Conservation (phyloP, 2,888 invertebrate species). For the Drosophila nigritarsus region DNA sequence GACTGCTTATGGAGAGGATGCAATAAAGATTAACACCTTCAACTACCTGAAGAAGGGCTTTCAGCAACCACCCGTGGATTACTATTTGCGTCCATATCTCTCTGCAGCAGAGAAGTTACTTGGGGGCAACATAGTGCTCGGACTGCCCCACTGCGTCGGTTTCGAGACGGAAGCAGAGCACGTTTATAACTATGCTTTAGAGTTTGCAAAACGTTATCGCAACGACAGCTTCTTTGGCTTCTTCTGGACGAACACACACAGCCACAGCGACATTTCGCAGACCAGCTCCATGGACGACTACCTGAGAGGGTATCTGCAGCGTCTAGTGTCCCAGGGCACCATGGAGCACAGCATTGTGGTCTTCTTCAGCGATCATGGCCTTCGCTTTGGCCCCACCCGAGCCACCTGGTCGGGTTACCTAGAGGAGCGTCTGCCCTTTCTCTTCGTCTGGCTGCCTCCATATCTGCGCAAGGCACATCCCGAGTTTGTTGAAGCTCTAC, state of each 20-base stretch:
- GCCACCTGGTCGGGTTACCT: constrained; percentile 90
- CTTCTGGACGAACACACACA: constrained; percentile 92
- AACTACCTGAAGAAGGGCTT: constrained; percentile 91
- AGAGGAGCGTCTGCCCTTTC: constrained; percentile 91
- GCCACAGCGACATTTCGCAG: constrained; percentile 89
- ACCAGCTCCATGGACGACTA: constrained; percentile 89
- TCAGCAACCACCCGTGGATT: constrained; percentile 90
- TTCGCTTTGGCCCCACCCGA: constrained; percentile 90
- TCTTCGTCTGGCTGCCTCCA: constrained; percentile 89
- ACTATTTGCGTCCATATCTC: constrained; percentile 91
- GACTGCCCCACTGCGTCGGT: constrained; percentile 87
- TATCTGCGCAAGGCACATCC: constrained; percentile 87
- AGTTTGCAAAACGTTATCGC: constrained; percentile 88
- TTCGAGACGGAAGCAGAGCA: constrained; percentile 89
- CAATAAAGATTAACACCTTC: constrained; percentile 88
- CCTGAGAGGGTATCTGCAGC: constrained; percentile 87
- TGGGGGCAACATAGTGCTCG: constrained; percentile 85
- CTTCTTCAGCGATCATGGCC: constrained; percentile 92
- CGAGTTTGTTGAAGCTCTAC: constrained; percentile 86
- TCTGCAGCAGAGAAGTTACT: constrained; percentile 88
- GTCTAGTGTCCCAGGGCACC: constrained; percentile 87
- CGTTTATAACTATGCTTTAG: constrained; percentile 89
- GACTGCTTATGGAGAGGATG: constrained; percentile 93
- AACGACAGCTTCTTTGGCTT: constrained; percentile 89
- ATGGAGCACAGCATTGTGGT: constrained; percentile 89